A percentile compares a stretch with the other conserved stretches of the same genome.
These are phyloP conservation scores for Sphenopsis melanotis DNA, from an alignment of 2,797 vertebrate species.

Conservation along the genomic window DNA sequence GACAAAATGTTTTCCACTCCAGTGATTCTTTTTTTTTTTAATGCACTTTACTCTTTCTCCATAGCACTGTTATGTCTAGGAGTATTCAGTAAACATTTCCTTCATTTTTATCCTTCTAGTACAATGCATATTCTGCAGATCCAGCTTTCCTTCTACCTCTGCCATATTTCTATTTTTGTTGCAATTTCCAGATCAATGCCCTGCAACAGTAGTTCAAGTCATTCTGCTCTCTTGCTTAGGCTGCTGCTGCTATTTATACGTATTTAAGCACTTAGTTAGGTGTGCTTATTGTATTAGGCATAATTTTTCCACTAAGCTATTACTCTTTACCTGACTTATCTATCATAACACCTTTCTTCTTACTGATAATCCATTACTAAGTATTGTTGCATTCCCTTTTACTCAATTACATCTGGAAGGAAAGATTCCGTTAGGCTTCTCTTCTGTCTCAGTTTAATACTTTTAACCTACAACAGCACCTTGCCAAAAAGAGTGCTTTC, in stretches of 20 bases:
- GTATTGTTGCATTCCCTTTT: not conserved
- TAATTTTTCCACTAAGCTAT: not conserved
- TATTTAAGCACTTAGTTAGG: not conserved
- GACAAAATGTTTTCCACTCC: not conserved
- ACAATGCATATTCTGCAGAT: not conserved
- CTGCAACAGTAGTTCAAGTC: not conserved
- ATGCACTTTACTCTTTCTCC: not conserved
- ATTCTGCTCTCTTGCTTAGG: not conserved
- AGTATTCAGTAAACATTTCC: not conserved
- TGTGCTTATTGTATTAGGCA: not conserved
- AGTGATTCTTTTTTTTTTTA: not conserved
- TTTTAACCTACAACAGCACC: not conserved
- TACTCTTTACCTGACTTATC: not conserved
- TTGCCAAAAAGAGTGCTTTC: not conserved
- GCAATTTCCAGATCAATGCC: not conserved
- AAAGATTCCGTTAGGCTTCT: not conserved
- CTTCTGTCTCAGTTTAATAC: not conserved
- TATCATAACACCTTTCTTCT: not conserved
- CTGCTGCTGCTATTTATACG: not conserved
- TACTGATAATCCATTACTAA: not conserved
- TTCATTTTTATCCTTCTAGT: not conserved
- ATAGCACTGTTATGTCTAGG: not conserved
- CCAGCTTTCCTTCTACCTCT: not conserved
- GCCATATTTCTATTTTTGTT: not conserved
- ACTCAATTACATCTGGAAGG: not conserved